Evolutionary conservation across 2,888 invertebrate genomes (phyloP).

Genomic region (Coelinius sp.): DNA sequence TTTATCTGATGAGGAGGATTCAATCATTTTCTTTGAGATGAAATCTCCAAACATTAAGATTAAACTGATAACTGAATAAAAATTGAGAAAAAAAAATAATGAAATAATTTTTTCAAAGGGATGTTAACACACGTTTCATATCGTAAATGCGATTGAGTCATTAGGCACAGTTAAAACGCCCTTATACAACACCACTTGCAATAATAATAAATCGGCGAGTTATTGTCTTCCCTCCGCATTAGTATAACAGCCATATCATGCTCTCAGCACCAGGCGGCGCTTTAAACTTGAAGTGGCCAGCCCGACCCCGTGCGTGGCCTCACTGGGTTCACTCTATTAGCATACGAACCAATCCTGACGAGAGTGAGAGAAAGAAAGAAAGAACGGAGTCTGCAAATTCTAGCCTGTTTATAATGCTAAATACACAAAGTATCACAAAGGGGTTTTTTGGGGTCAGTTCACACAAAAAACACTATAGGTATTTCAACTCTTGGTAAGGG

Average conservation of each 20-base stretch:
- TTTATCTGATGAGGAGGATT: no score
- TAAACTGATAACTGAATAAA: no score
- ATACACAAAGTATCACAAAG: slow-evolving; percentile 18
- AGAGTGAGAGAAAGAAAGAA: slow-evolving; percentile 27
- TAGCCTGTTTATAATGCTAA: slow-evolving; percentile 4
- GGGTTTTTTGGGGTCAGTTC: slow-evolving; percentile 1
- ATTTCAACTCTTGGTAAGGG: no score
- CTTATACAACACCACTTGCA: slow-evolving; percentile 60
- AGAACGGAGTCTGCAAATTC: background rate
- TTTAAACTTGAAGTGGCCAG: slow-evolving; percentile 22
- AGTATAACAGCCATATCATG: slow-evolving; percentile 43
- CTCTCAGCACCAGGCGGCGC: slow-evolving; percentile 39
- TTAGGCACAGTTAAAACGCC: slow-evolving; percentile 56
- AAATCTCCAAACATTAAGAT: no score
- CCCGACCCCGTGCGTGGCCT: slow-evolving; percentile 17
- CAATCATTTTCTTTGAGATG: no score
- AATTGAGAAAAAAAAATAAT: background rate
- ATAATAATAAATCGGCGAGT: slow-evolving; percentile 63
- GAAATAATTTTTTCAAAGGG: background rate
- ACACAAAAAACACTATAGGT: no score
- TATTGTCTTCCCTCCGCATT: slow-evolving; percentile 54
- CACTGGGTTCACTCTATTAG: slow-evolving; percentile 21
- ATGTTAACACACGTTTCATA: background rate
- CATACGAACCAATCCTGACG: slow-evolving; percentile 34
- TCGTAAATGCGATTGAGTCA: slow-evolving; percentile 58